Conservation (phyloP, 2,888 invertebrate genomes). For the Lasioglossum villosulum region DNA sequence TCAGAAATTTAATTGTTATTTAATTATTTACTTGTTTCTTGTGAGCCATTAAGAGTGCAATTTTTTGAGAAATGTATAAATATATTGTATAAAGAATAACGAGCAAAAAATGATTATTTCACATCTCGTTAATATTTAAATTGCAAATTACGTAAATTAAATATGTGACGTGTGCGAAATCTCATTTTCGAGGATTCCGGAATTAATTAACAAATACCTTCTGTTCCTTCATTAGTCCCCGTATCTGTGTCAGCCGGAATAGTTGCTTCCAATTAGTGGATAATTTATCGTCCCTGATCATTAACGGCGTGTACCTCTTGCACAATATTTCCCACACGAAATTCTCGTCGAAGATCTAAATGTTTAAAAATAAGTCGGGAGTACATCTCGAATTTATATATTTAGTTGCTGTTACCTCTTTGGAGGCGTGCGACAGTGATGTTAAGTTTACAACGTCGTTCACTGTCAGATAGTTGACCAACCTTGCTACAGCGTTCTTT, state of each 20-base stretch:
- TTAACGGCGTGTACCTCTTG: slow-evolving; percentile 57
- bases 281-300: slow-evolving; percentile 43
- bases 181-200: neutral
- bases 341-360: slow-evolving; percentile 71
- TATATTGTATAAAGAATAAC: too few species aligned
- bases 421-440: slow-evolving; percentile 61
- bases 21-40: too few species aligned
- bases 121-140: too few species aligned
- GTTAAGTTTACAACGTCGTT: slow-evolving; percentile 68
- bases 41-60: too few species aligned
- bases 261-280: slow-evolving; percentile 68
- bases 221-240: slow-evolving; percentile 31
- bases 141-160: neutral
- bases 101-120: too few species aligned
- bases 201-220: slow-evolving; percentile 33
- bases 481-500: slow-evolving; percentile 55
- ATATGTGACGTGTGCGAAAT: neutral
- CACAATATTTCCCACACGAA: slow-evolving; percentile 72
- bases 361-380: neutral
- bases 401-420: slow-evolving; percentile 61
- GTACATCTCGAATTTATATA: too few species aligned
- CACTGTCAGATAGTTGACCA: slow-evolving; percentile 63
- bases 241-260: slow-evolving; percentile 61
- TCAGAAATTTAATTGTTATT: neutral
- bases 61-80: neutral